phyloP scores from a whole-genome alignment of 2,888 invertebrate genomes.

The Diloba caeruleocephala region DNA sequence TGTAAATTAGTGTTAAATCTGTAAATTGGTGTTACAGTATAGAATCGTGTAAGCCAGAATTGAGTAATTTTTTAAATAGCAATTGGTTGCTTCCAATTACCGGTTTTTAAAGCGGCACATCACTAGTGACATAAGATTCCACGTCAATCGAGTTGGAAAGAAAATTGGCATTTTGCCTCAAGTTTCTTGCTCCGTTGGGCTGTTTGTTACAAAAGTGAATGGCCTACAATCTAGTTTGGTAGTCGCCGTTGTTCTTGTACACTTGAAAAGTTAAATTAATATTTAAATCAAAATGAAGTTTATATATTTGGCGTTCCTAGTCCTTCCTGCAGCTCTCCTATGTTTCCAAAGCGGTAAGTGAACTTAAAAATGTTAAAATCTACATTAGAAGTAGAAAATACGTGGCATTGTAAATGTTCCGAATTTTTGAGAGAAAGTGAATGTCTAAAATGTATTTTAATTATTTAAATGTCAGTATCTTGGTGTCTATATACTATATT shows the following conservation, averaged over 20 bases:
- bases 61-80: not conserved
- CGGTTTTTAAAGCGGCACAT: constrained; percentile 52
- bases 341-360: constrained; percentile 93
- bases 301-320: constrained; percentile 90
- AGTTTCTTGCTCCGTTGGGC: constrained; percentile 73
- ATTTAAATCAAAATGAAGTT: constrained; percentile 90
- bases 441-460: not conserved
- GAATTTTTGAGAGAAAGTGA: constrained; percentile 72
- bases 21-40: not conserved
- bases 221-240: constrained; percentile 72
- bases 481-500: not conserved
- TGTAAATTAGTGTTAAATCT: no score
- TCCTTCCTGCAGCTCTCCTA: constrained; percentile 92
- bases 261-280: constrained; percentile 58
- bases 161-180: constrained; percentile 82
- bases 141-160: constrained; percentile 89
- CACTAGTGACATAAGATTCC: constrained; percentile 85
- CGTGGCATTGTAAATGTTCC: constrained; percentile 79
- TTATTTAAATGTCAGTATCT: not conserved
- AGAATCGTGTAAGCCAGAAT: no score
- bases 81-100: constrained; percentile 9
- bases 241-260: constrained; percentile 64
- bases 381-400: constrained; percentile 64
- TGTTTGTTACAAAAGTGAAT: constrained; percentile 81
- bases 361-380: constrained; percentile 56